Percentiles rank a stretch among this genome's conserved stretches.
Evolutionary conservation across 2,888 invertebrate species (phyloP).

Genomic region (Hylaea fasciaria): DNA sequence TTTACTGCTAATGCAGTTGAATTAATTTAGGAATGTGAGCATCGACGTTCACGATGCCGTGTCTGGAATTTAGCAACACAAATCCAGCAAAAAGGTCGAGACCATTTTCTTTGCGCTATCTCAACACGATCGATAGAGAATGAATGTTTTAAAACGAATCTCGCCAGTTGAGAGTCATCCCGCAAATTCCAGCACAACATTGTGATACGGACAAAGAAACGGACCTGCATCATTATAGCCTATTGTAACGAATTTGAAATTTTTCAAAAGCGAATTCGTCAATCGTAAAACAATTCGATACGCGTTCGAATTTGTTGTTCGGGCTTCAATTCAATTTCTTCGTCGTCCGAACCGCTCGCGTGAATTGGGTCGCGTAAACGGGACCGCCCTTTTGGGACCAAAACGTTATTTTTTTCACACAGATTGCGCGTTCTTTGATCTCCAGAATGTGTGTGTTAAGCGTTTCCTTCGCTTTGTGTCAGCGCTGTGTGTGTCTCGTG

Average conservation of each 20-base stretch:
- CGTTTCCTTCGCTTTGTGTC: slow-evolving; percentile 80
- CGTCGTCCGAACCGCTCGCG: slow-evolving; percentile 78
- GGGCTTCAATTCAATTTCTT: slow-evolving; percentile 84
- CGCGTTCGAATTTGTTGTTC: slow-evolving; percentile 84
- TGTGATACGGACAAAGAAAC: slow-evolving; percentile 76
- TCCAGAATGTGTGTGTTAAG: slow-evolving; percentile 83
- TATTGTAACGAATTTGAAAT: slow-evolving; percentile 81
- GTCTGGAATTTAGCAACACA: slow-evolving; percentile 62
- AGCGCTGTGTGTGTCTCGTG: slow-evolving; percentile 73
- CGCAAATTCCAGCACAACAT: slow-evolving; percentile 73
- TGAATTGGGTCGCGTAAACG: slow-evolving; percentile 85
- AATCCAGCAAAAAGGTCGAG: slow-evolving; percentile 65
- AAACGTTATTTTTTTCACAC: slow-evolving; percentile 84
- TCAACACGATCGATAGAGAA: slow-evolving; percentile 75
- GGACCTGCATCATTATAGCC: slow-evolving; percentile 81
- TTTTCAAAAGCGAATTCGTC: slow-evolving; percentile 82
- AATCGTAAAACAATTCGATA: slow-evolving; percentile 85
- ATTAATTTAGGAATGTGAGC: slow-evolving; percentile 64
- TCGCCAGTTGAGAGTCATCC: slow-evolving; percentile 62
- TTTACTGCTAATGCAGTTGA: slow-evolving; percentile 49
- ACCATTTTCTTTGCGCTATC: slow-evolving; percentile 71
- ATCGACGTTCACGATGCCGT: slow-evolving; percentile 59
- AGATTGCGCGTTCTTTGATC: slow-evolving; percentile 84
- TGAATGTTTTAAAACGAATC: slow-evolving; percentile 60
- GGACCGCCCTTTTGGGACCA: slow-evolving; percentile 84